Conservation (phyloP, 2,113 vertebrate species). For the Siphamia tubifer region DNA sequence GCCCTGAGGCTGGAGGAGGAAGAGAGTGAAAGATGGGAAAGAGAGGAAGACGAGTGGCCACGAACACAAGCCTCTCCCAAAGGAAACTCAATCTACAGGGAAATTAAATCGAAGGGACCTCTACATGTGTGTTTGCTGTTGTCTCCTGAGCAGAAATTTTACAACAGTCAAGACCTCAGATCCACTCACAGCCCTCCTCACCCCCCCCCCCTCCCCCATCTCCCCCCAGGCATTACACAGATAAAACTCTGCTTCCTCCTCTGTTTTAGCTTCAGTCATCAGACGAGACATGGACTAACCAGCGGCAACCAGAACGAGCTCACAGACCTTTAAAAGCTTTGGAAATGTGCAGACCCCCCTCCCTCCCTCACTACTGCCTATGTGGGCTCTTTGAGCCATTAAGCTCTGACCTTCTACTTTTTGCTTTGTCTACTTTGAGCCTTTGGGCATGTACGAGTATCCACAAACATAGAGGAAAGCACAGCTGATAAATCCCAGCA, state of each 20-base stretch:
- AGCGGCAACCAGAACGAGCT: constrained; percentile 37
- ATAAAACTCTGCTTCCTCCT: constrained; percentile 36
- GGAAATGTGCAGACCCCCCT: not conserved
- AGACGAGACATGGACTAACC: constrained; percentile 23
- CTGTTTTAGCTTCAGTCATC: constrained; percentile 32
- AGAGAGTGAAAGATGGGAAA: not conserved
- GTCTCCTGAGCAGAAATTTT: not conserved
- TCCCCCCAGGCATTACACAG: constrained; percentile 37
- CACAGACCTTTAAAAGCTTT: constrained; percentile 16
- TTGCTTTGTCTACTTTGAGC: constrained; percentile 61
- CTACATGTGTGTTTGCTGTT: not conserved
- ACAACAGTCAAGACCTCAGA: constrained; percentile 16
- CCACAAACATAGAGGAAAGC: not conserved
- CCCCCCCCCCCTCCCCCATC: no score
- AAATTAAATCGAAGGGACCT: not conserved
- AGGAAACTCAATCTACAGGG: constrained; percentile 1
- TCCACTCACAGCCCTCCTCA: constrained; percentile 22
- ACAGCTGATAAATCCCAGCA: constrained; percentile 9
- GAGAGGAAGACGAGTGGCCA: not conserved
- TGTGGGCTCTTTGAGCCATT: constrained; percentile 45
- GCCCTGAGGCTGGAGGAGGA: constrained; percentile 27
- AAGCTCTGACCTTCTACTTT: constrained; percentile 58
- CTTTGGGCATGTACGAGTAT: constrained; percentile 2
- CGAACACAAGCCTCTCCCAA: not conserved
- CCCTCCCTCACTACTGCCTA: constrained; percentile 24